phyloP scores from a whole-genome alignment of 1,140 invertebrate species.

The Physella acuta region DNA sequence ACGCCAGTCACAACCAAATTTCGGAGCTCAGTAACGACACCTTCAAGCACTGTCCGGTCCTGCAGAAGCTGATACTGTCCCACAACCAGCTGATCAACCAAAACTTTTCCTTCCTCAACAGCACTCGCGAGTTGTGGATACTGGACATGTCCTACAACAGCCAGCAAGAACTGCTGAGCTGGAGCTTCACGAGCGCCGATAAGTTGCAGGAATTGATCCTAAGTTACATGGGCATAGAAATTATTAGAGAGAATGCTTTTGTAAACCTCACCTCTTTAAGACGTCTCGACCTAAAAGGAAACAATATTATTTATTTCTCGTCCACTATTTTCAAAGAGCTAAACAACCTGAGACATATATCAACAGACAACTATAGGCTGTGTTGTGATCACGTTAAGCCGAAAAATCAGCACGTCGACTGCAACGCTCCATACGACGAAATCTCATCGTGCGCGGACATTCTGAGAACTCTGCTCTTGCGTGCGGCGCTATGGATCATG shows the following conservation, averaged over 20 bases:
- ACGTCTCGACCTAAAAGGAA: slow-evolving; percentile 24
- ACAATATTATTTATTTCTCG: slow-evolving; percentile 22
- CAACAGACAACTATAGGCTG: slow-evolving; percentile 29
- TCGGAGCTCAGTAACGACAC: background rate
- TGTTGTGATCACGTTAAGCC: slow-evolving; percentile 30
- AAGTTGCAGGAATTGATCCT: slow-evolving; percentile 19
- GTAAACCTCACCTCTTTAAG: background rate
- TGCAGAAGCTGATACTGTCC: background rate
- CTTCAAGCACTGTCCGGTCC: slow-evolving; percentile 6
- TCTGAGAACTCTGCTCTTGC: slow-evolving; percentile 26
- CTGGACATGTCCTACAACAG: slow-evolving; percentile 10
- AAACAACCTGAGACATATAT: slow-evolving; percentile 23
- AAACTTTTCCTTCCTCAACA: background rate
- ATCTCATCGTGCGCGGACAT: slow-evolving; percentile 39
- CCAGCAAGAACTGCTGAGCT: background rate
- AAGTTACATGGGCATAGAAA: background rate
- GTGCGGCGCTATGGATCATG: slow-evolving; percentile 35
- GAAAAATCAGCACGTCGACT: background rate
- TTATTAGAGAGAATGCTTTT: slow-evolving; percentile 16
- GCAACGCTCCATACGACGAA: slow-evolving; percentile 21
- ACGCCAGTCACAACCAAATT: slow-evolving; percentile 19
- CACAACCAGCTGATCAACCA: background rate
- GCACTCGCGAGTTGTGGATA: background rate
- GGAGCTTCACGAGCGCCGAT: background rate
- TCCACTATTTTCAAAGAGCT: slow-evolving; percentile 28